phyloP scores from a whole-genome alignment of 1,140 invertebrate species.

The Temnothorax nylanderi region DNA sequence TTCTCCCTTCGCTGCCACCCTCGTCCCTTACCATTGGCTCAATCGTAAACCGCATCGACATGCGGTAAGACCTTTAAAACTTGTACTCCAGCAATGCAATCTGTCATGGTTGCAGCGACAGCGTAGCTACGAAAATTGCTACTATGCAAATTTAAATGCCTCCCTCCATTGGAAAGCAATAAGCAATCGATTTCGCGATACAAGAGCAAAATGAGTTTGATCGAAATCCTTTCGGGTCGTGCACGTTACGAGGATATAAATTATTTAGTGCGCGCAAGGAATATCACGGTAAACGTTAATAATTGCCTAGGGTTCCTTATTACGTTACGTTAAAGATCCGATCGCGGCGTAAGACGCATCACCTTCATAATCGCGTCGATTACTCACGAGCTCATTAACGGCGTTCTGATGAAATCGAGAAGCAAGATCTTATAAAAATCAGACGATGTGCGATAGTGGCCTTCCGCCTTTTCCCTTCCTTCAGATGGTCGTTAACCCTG shows the following conservation, averaged over 20 bases:
- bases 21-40: background rate
- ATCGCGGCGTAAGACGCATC: slow-evolving; percentile 59
- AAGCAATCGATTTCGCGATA: slow-evolving; percentile 46
- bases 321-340: slow-evolving; percentile 23
- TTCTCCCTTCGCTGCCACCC: slow-evolving; percentile 7
- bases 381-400: slow-evolving; percentile 60
- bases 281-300: slow-evolving; percentile 44
- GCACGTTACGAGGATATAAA: slow-evolving; percentile 14
- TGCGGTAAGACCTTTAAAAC: slow-evolving; percentile 6
- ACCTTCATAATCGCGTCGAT: slow-evolving; percentile 73
- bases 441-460: slow-evolving; percentile 46
- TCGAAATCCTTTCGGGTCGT: slow-evolving; percentile 1
- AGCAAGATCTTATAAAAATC: slow-evolving; percentile 60
- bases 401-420: slow-evolving; percentile 63
- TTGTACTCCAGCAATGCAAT: slow-evolving; percentile 26
- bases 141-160: slow-evolving; percentile 36
- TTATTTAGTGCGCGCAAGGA: background rate
- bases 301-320: slow-evolving; percentile 29
- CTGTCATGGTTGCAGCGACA: slow-evolving; percentile 18
- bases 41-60: background rate
- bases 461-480: slow-evolving; percentile 2
- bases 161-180: slow-evolving; percentile 25
- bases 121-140: slow-evolving; percentile 46
- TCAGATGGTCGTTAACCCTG: background rate
- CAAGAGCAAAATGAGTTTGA: slow-evolving; percentile 16